Evolutionary conservation across 2,797 vertebrate genomes (phyloP), one percentile per base, ranked within the genome.

Genomic region (Pseudopleuronectes americanus): DNA sequence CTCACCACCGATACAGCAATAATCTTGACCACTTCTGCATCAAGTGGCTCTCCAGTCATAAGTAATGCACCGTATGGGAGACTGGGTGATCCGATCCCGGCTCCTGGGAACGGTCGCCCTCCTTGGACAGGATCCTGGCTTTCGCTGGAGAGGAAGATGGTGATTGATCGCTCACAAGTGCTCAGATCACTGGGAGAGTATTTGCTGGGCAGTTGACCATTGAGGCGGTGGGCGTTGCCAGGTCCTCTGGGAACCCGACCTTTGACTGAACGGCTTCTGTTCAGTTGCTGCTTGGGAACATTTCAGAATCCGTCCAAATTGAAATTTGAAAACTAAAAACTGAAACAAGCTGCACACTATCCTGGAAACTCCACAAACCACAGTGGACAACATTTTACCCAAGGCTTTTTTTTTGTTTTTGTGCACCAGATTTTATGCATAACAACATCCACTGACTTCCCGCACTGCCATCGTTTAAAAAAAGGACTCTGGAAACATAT

Each of bases 1-100:
- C 69, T 79, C 52, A 76, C 81, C 82, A 83, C 86, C 74, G 81
- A 83, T 84, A 85, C 85, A 87, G 89, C 90, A 92, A 90, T 89
- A 85, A 86, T 86, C 80, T 85, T 85, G 81, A 90, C 84, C 87
- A 82, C 82, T 86, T 75, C 77, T 85, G 73, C 64, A 84, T 85
- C 87, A 86, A 86, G 75, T 83, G 74, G 69, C 75, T 84, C 78
- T 84, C 73, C 53, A 70, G 77, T 77, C 74, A 72, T 75, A 66
- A 75, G 83, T 84, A 90, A 86, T 83, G 87, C 84, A 84, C 74
- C 62, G 41, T 80, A 75, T 77, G 80, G 62, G 84, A 71, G 79
- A 81, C 68, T 72, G 68, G 53, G 72, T 48, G 78, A 87, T 87
- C 79, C 76, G 85, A 90, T 85, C 65, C 10, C 14, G 64, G 64